Conservation (phyloP, 2,113 vertebrate genomes). For the Thalassarche chlororhynchos region DNA sequence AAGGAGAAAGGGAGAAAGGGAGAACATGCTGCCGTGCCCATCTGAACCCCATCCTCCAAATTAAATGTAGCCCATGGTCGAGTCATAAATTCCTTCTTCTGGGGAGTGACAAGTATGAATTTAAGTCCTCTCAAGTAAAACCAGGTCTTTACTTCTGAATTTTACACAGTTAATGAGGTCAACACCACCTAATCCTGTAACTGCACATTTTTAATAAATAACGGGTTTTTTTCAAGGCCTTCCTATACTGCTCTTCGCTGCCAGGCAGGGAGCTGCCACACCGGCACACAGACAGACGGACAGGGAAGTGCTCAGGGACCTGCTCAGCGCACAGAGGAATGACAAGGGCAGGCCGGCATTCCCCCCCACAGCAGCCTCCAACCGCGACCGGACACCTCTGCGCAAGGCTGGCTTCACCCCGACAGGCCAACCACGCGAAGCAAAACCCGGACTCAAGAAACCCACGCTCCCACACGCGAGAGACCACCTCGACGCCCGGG, state of each 20-base stretch:
- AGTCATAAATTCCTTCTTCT: neutral
- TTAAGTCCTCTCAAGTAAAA: neutral
- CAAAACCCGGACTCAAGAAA: rapidly evolving
- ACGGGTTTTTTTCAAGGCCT: neutral
- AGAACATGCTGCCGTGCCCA: rapidly evolving
- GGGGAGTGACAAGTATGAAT: rapidly evolving
- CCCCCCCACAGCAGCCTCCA: rapidly evolving
- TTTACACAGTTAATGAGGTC: neutral
- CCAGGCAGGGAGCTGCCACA: neutral
- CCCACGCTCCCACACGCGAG: neutral
- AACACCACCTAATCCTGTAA: neutral
- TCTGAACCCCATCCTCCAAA: rapidly evolving
- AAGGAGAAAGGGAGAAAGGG: neutral
- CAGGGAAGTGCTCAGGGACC: neutral
- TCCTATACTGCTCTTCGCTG: rapidly evolving
- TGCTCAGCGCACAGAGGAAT: neutral
- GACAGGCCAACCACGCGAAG: rapidly evolving
- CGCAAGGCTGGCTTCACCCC: rapidly evolving
- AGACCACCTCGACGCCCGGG: neutral
- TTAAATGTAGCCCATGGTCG: rapidly evolving
- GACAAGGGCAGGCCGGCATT: neutral
- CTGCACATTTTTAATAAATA: neutral
- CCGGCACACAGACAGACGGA: neutral
- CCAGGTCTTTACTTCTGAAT: neutral
- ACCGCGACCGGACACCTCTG: too few species aligned